phyloP scores from a whole-genome alignment of 1,140 invertebrate species.

The Orussus abietinus region DNA sequence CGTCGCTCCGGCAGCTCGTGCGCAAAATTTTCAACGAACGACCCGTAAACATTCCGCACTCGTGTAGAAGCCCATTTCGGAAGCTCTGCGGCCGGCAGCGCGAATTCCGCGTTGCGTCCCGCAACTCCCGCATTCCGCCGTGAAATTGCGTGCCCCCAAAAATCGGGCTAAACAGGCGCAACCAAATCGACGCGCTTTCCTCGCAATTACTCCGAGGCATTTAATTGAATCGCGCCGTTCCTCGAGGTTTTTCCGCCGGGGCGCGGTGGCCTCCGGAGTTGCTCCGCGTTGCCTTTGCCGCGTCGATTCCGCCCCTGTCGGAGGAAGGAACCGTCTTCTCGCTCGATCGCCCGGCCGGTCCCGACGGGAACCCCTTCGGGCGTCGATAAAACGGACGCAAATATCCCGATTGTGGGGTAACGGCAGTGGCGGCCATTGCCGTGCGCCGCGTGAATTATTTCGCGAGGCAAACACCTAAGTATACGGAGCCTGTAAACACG shows the following conservation, averaged over 20 bases:
- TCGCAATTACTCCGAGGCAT: conserved; percentile 49
- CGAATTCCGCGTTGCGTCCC: not conserved
- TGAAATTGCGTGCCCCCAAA: conserved; percentile 40
- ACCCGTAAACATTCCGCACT: conserved; percentile 19
- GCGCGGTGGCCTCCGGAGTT: too few relatives aligned
- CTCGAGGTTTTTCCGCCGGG: too few relatives aligned
- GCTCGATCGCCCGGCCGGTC: too few relatives aligned
- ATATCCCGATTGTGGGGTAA: too few relatives aligned
- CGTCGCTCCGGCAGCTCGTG: too few relatives aligned
- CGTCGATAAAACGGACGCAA: conserved; percentile 29
- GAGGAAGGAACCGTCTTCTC: too few relatives aligned
- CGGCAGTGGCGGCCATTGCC: too few relatives aligned
- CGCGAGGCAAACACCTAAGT: conserved; percentile 36
- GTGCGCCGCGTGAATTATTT: conserved; percentile 46
- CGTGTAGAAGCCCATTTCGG: conserved; percentile 13
- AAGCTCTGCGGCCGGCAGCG: too few relatives aligned
- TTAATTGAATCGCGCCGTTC: conserved; percentile 45
- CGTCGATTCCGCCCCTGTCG: too few relatives aligned
- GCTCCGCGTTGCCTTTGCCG: too few relatives aligned
- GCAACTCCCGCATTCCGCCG: conserved; percentile 33
- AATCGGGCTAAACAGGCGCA: conserved; percentile 41
- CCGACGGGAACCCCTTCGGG: too few relatives aligned
- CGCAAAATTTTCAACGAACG: too few relatives aligned
- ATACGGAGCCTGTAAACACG: conserved; percentile 25
- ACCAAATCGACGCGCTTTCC: conserved; percentile 48